phyloP scores from a whole-genome alignment of 2,113 vertebrate genomes.

The Archocentrus centrarchus region DNA sequence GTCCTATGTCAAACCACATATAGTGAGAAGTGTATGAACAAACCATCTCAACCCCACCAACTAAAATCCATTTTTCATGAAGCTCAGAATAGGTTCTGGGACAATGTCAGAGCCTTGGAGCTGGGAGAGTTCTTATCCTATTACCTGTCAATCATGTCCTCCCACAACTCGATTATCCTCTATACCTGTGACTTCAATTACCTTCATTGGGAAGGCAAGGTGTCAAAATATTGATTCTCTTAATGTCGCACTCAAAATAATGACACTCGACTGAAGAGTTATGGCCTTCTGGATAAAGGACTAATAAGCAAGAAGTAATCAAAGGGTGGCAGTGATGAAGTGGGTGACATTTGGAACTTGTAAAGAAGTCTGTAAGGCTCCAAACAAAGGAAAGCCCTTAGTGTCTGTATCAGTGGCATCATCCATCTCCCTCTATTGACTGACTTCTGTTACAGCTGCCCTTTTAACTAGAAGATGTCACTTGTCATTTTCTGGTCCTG shows the following conservation, averaged over 20 bases:
- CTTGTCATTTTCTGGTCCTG: conserved; percentile 62
- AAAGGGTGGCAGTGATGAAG: conserved; percentile 69
- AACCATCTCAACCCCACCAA: background rate
- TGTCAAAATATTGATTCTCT: conserved; percentile 79
- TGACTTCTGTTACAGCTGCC: conserved; percentile 66
- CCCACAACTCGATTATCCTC: conserved; percentile 52
- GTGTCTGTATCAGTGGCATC: conserved; percentile 35
- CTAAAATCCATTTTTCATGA: conserved; percentile 31
- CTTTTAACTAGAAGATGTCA: conserved; percentile 63
- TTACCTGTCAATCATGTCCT: conserved; percentile 66
- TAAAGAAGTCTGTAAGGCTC: conserved; percentile 42
- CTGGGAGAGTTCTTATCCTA: conserved; percentile 55
- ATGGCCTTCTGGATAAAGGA: conserved; percentile 60
- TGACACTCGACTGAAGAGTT: conserved; percentile 63
- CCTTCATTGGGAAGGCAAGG: conserved; percentile 51
- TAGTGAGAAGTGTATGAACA: background rate
- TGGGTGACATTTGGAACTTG: conserved; percentile 70
- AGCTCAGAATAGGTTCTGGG: conserved; percentile 11
- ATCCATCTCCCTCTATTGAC: conserved; percentile 72
- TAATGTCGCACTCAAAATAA: conserved; percentile 74
- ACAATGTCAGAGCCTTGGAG: conserved; percentile 38
- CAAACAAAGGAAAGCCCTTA: conserved; percentile 56
- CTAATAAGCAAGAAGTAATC: conserved; percentile 69
- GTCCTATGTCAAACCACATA: background rate
- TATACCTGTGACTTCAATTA: conserved; percentile 65